phyloP scores from a whole-genome alignment of 2,797 vertebrate genomes.

The Lagorchestes hirsutus region DNA sequence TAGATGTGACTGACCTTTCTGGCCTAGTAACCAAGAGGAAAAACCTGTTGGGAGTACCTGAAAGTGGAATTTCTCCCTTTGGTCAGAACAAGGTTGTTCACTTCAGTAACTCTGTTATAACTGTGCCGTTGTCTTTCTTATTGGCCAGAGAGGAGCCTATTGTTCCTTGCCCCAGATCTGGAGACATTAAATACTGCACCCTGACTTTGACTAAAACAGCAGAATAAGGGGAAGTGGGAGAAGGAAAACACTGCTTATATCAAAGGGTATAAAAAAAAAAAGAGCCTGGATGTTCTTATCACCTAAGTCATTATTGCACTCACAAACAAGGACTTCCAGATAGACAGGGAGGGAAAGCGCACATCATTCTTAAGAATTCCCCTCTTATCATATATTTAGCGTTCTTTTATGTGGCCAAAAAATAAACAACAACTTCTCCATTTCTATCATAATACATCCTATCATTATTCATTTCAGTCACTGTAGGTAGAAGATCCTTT shows the following conservation, averaged over 20 bases:
- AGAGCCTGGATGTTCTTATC: not conserved
- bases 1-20: constrained; percentile 87
- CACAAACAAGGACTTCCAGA: not conserved
- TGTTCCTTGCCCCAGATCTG: constrained; percentile 55
- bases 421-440: not conserved
- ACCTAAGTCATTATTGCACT: not conserved
- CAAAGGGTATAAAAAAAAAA: constrained; percentile 12
- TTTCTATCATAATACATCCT: not conserved
- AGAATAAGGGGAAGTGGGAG: constrained; percentile 43
- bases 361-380: fast-evolving
- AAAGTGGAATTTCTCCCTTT: constrained; percentile 84
- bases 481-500: not conserved
- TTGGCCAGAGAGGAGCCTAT: constrained; percentile 58
- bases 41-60: constrained; percentile 90
- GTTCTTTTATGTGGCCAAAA: not conserved
- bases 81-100: constrained; percentile 84
- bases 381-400: not conserved
- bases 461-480: not conserved
- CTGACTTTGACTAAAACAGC: constrained; percentile 69
- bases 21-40: constrained; percentile 88
- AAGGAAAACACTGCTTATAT: not conserved
- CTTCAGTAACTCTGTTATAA: constrained; percentile 81
- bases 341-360: not conserved
- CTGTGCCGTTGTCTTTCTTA: constrained; percentile 76
- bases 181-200: constrained; percentile 61